Base-by-base conservation (phyloP, 2,113 vertebrate genomes). In the Chaetorhynchus papuensis region DNA sequence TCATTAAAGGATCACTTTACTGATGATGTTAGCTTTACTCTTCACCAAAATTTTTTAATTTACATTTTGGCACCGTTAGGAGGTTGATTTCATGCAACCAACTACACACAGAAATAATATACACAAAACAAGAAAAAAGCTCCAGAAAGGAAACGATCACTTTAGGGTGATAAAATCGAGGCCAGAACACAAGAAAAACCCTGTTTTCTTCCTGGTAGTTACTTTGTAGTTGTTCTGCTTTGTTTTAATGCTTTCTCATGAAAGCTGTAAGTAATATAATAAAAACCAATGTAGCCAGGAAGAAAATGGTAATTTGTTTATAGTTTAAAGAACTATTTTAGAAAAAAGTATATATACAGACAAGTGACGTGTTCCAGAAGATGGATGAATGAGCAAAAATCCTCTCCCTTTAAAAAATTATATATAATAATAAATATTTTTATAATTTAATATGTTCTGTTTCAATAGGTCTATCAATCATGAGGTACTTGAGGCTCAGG, bases 201-300 rank as follows among this genome's bases (percentile, higher is more conserved):
- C 49, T 82, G 57, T 60, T 91, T 94, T 95, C 63, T 93, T 96
- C 93, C 95, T 94, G 82, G 45, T 76, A 68, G 45, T 79, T 82
- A 57, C 94, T 96, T 91, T 96, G 90, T 90, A 96, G 87, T 93
- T 80, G 79, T 17, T 83, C 83, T 92, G 66, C 83, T 93, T 96
- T 96, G 83, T 88, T 94, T 95, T 90, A 83, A 59, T 35, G 63
- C 12, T 52, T 95, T 95, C 66, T 87, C 70, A 87, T 87, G 89
- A 93, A 96, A 95, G 33, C 27, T 15, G 0, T 50, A 44, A 41
- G 69, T 47, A 93, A 60, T 44, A 91, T 53, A 82, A 76, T 45
- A 87, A 24, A 47, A 93, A 85, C 31, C 86, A 83, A 33, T 6
- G 24, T 21, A 83, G 70, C 16, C 84, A 93, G 63, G 87, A 94